phyloP scores from a whole-genome alignment of 2,888 invertebrate species.

The Stenodera caucasica region DNA sequence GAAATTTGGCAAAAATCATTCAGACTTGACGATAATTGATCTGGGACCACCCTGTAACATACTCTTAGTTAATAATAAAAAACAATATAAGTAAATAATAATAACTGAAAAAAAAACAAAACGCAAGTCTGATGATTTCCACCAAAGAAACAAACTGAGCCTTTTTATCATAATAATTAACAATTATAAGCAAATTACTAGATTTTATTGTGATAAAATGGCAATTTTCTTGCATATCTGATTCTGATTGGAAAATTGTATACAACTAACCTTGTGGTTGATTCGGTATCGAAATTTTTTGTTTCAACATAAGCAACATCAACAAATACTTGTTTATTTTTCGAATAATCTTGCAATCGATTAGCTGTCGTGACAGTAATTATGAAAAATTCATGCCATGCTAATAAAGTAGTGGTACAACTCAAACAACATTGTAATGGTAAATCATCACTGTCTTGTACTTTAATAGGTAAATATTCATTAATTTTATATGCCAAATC shows the following conservation, averaged over 20 bases:
- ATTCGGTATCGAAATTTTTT: neutral
- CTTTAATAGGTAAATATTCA: slow-evolving; percentile 66
- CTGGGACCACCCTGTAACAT: slow-evolving; percentile 28
- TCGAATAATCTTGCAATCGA: slow-evolving; percentile 1
- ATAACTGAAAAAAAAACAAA: slow-evolving; percentile 12
- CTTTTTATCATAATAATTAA: neutral
- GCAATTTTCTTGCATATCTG: neutral
- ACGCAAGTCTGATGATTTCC: slow-evolving; percentile 39
- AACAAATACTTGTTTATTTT: neutral
- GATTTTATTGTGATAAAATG: neutral
- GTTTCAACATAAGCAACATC: slow-evolving; percentile 1
- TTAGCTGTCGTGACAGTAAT: slow-evolving; percentile 59
- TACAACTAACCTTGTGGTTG: neutral
- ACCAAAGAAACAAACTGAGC: slow-evolving; percentile 16
- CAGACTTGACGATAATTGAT: slow-evolving; percentile 41
- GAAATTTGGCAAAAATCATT: slow-evolving; percentile 42
- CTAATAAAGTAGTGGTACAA: slow-evolving; percentile 65
- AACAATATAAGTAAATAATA: slow-evolving; percentile 10
- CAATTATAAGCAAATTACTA: neutral
- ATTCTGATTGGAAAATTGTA: neutral
- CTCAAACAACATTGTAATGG: slow-evolving; percentile 66
- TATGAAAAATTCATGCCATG: slow-evolving; percentile 65
- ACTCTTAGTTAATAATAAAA: slow-evolving; percentile 6
- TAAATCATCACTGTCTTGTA: slow-evolving; percentile 58
- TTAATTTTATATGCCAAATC: slow-evolving; percentile 65